These are phyloP conservation scores for Orestias chungarensis DNA, from an alignment of 2,797 vertebrate genomes.

Conservation along the genomic window DNA sequence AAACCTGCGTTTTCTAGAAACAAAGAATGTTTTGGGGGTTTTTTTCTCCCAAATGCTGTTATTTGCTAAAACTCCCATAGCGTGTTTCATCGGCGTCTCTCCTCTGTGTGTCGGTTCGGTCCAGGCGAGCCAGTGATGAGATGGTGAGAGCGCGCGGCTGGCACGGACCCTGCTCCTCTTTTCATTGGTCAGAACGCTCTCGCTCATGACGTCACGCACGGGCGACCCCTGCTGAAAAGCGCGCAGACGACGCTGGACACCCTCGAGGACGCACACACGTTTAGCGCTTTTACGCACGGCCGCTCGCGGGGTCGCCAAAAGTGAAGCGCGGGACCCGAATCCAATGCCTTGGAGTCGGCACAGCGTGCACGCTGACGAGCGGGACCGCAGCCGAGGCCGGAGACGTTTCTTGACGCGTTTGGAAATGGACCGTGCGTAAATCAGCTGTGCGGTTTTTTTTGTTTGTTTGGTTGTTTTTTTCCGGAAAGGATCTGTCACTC, in stretches of 20 bases:
- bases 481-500: conserved; percentile 43
- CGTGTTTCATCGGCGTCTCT: background rate
- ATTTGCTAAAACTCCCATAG: background rate
- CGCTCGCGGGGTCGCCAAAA: conserved; percentile 5
- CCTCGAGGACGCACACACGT: conserved; percentile 53
- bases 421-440: conserved; percentile 57
- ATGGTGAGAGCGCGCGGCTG: conserved; percentile 45
- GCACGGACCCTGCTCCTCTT: conserved; percentile 49
- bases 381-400: conserved; percentile 17
- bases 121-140: conserved; percentile 40
- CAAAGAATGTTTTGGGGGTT: too few relatives aligned
- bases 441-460: conserved; percentile 14
- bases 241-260: conserved; percentile 74
- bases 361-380: conserved; percentile 5
- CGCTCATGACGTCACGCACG: conserved; percentile 80
- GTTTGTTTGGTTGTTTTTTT: too few relatives aligned
- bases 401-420: conserved; percentile 31
- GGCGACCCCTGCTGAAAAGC: conserved; percentile 69
- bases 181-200: conserved; percentile 73
- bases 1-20: too few relatives aligned
- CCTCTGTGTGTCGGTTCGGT: conserved; percentile 39
- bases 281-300: conserved; percentile 40
- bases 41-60: too few relatives aligned
- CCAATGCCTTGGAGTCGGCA: conserved; percentile 34
- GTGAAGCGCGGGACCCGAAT: conserved; percentile 18